phyloP scores from a whole-genome alignment of 2,113 vertebrate species.

The Podarcis cretensis region DNA sequence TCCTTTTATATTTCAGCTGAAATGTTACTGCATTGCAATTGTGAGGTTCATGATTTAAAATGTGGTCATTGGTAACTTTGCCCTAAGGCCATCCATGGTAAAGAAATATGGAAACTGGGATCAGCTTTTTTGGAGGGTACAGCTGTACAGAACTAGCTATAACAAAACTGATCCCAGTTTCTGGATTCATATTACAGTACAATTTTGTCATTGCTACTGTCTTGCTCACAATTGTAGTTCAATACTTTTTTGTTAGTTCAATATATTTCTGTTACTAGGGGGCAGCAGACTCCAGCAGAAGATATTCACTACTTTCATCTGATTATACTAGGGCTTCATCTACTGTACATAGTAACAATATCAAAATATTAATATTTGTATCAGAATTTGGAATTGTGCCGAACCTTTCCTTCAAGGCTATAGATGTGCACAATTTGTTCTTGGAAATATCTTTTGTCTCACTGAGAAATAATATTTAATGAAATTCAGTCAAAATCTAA shows the following conservation, averaged over 20 bases:
- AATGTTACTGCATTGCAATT: too few relatives aligned
- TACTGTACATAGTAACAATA: neutral
- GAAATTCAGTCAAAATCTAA: neutral
- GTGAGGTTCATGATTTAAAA: too few relatives aligned
- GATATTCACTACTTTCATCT: neutral
- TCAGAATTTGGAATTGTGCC: rapidly evolving
- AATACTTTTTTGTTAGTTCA: neutral
- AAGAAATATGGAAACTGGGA: too few relatives aligned
- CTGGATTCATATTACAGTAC: neutral
- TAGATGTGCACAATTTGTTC: conserved; percentile 5
- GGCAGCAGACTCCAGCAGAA: conserved; percentile 29
- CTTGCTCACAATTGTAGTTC: neutral
- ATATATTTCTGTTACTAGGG: conserved; percentile 22
- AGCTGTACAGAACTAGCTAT: neutral
- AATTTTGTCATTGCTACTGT: neutral
- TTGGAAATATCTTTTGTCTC: neutral
- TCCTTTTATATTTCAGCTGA: too few relatives aligned
- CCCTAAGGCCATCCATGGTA: too few relatives aligned
- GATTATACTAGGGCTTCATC: neutral
- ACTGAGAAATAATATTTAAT: neutral
- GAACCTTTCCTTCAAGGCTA: neutral
- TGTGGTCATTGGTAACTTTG: too few relatives aligned
- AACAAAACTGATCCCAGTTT: neutral
- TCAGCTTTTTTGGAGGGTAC: too few relatives aligned
- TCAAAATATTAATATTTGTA: neutral